Conservation (phyloP, 2,888 invertebrate genomes). For the Napeogenes inachia region DNA sequence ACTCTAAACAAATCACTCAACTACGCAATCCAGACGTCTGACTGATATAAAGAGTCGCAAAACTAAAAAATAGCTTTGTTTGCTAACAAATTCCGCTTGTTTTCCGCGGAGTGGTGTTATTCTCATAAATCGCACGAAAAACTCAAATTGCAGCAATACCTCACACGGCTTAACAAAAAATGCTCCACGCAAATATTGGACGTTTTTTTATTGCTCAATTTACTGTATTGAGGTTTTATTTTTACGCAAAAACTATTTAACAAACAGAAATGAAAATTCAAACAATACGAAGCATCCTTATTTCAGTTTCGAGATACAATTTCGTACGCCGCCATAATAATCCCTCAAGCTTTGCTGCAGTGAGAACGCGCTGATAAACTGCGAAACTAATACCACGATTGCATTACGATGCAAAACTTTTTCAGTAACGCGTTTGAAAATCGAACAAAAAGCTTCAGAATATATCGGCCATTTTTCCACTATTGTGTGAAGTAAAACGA, state of each 20-base stretch:
- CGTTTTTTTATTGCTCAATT: slow-evolving; percentile 52
- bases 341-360: slow-evolving; percentile 70
- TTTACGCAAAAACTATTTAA: slow-evolving; percentile 18
- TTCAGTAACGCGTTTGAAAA: slow-evolving; percentile 62
- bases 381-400: slow-evolving; percentile 71
- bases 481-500: slow-evolving; percentile 43
- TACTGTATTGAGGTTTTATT: slow-evolving; percentile 37
- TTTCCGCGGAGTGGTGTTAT: slow-evolving; percentile 60
- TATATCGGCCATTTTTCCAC: slow-evolving; percentile 64
- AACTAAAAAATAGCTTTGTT: slow-evolving; percentile 61
- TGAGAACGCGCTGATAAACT: slow-evolving; percentile 65
- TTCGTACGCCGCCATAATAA: slow-evolving; percentile 61
- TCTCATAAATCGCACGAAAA: slow-evolving; percentile 71
- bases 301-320: slow-evolving; percentile 46
- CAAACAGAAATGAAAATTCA: not conserved
- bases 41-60: slow-evolving; percentile 62
- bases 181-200: slow-evolving; percentile 65
- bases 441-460: slow-evolving; percentile 54
- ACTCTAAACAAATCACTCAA: slow-evolving; percentile 46
- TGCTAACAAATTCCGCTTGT: slow-evolving; percentile 68
- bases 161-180: slow-evolving; percentile 67
- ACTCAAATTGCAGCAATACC: slow-evolving; percentile 70
- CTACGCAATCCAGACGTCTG: slow-evolving; percentile 50
- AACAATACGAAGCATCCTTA: not conserved
- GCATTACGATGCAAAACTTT: slow-evolving; percentile 74